phyloP scores from a whole-genome alignment of 2,888 invertebrate genomes.

The Lamellibrachia satsuma region DNA sequence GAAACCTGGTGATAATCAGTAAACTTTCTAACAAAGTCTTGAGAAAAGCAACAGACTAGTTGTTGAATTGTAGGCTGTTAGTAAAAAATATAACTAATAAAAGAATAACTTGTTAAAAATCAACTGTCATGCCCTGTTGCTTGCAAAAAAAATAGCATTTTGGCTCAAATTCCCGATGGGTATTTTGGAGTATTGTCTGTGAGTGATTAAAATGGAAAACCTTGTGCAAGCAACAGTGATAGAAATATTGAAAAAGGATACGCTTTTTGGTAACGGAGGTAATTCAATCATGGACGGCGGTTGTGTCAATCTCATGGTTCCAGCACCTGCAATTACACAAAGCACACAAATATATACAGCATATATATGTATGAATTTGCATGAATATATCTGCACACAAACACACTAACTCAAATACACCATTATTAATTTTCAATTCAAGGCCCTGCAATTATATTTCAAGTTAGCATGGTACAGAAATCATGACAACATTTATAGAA shows the following conservation, averaged over 20 bases:
- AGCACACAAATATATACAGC: background rate
- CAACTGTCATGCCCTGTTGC: too few relatives aligned
- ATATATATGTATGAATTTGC: background rate
- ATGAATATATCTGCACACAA: background rate
- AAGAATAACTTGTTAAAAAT: too few relatives aligned
- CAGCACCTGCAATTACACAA: slow-evolving; percentile 48
- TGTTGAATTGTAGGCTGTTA: too few relatives aligned
- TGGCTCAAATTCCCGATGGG: background rate
- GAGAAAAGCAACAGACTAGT: too few relatives aligned
- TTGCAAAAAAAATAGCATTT: background rate
- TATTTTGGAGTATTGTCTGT: too few relatives aligned
- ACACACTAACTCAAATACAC: background rate
- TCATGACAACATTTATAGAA: too few relatives aligned
- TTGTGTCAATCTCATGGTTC: slow-evolving; percentile 58
- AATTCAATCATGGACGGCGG: slow-evolving; percentile 64
- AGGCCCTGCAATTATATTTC: background rate
- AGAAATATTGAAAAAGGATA: slow-evolving; percentile 33
- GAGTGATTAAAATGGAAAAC: background rate
- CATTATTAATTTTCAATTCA: too few relatives aligned
- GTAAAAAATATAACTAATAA: too few relatives aligned
- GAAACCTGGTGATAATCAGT: too few relatives aligned
- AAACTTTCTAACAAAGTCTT: too few relatives aligned
- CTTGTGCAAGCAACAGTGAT: background rate
- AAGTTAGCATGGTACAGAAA: too few relatives aligned
- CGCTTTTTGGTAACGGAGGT: slow-evolving; percentile 61